Percentiles rank a stretch among this genome's conserved stretches.
phyloP scores from a whole-genome alignment of 2,113 vertebrate genomes.

The Hypanus sabinus region DNA sequence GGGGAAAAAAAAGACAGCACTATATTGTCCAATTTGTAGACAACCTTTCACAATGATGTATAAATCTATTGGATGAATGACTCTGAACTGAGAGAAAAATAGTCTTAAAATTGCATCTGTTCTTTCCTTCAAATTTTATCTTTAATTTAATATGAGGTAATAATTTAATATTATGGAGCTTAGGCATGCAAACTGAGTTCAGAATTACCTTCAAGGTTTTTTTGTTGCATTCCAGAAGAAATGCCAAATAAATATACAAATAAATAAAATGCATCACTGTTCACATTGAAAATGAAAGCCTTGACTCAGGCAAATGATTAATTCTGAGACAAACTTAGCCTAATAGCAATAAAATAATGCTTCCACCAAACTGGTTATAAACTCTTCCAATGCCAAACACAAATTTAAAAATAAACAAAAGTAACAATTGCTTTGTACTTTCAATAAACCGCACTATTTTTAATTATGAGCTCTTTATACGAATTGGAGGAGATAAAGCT shows the following conservation, averaged over 20 bases:
- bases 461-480: too few species aligned
- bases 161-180: neutral
- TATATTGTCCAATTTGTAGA: too few species aligned
- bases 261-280: neutral
- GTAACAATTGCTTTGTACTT: neutral
- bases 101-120: neutral
- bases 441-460: neutral
- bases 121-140: neutral
- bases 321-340: neutral
- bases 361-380: neutral
- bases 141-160: neutral
- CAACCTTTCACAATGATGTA: neutral
- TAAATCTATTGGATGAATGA: neutral
- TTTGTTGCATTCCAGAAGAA: neutral
- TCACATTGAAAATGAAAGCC: neutral
- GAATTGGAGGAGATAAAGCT: neutral
- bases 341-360: neutral
- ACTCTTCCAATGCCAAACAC: neutral
- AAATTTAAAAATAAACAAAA: neutral
- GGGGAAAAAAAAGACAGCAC: too few species aligned
- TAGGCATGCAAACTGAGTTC: neutral
- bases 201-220: neutral
- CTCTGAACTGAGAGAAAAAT: neutral
- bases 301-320: slow-evolving; percentile 7
- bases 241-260: neutral